These are phyloP conservation scores for Clunio marinus DNA, from an alignment of 2,888 invertebrate genomes.

Conservation along the genomic window DNA sequence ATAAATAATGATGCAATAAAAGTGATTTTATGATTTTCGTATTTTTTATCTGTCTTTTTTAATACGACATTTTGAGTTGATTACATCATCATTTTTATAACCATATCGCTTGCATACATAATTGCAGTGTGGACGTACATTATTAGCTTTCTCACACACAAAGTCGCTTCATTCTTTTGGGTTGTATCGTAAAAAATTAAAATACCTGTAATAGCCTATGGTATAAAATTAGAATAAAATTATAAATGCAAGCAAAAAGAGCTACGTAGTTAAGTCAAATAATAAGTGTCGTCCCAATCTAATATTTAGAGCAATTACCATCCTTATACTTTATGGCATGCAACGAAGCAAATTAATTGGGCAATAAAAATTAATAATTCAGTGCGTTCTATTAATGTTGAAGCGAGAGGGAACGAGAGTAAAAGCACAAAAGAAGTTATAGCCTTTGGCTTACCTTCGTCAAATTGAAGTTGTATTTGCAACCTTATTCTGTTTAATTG, in stretches of 20 bases:
- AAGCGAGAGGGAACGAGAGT: too few species aligned
- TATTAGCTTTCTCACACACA: conserved; percentile 9
- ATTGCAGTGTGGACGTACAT: conserved; percentile 28
- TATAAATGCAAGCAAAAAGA: neutral
- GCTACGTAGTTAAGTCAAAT: neutral
- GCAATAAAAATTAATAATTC: conserved; percentile 14
- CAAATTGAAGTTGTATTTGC: neutral
- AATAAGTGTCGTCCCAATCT: conserved; percentile 1
- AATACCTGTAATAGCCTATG: conserved; percentile 3
- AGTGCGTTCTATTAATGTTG: too few species aligned
- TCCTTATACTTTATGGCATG: conserved; percentile 2
- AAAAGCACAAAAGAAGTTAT: too few species aligned
- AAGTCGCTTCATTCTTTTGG: neutral
- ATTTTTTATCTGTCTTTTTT: conserved; percentile 33
- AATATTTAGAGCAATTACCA: neutral
- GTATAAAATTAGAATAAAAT: neutral
- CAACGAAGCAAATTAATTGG: conserved; percentile 13
- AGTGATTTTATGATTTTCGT: conserved; percentile 36
- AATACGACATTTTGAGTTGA: conserved; percentile 12
- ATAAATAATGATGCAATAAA: conserved; percentile 38
- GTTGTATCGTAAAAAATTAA: conserved; percentile 37
- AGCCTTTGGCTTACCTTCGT: too few species aligned
- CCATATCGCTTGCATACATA: conserved; percentile 38
- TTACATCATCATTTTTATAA: conserved; percentile 37
- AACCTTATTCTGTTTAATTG: conserved; percentile 25